These are phyloP conservation scores for Phataginus tetradactyla DNA, from an alignment of 2,797 vertebrate species.

Conservation along the genomic window DNA sequence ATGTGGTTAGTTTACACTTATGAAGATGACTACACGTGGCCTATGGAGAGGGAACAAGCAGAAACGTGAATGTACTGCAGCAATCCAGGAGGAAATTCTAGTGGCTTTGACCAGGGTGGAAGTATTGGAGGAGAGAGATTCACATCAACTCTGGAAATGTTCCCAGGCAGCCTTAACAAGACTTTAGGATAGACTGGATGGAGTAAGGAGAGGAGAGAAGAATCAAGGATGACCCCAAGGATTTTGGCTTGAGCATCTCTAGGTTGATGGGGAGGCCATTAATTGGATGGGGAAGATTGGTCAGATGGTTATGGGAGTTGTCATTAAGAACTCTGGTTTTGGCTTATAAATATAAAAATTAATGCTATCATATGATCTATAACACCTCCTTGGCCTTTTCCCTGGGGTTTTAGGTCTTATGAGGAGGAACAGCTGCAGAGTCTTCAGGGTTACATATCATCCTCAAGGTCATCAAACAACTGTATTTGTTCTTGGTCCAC, in stretches of 20 bases:
- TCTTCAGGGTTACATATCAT: neutral
- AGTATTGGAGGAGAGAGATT: rapidly evolving
- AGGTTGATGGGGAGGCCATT: neutral
- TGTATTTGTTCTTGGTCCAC: neutral
- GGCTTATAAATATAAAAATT: neutral
- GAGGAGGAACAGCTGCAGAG: neutral
- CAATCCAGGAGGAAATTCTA: neutral
- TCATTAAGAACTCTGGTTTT: neutral
- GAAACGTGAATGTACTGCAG: rapidly evolving
- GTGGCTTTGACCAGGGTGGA: neutral
- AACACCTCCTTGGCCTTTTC: neutral
- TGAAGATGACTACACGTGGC: neutral
- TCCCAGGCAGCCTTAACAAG: neutral
- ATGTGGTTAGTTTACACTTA: neutral
- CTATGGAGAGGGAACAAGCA: neutral
- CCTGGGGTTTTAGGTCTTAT: neutral
- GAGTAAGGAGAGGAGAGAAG: neutral
- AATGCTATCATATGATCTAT: neutral
- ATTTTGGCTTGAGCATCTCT: neutral
- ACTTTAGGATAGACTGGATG: neutral
- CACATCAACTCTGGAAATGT: rapidly evolving
- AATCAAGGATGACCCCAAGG: neutral
- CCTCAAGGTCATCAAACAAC: neutral
- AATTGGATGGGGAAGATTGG: neutral
- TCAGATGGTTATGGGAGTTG: neutral